Evolutionary conservation across 2,888 invertebrate genomes (phyloP), one percentile per base, ranked within the genome.

Genomic region (Amblyjoppa fuscipennis): DNA sequence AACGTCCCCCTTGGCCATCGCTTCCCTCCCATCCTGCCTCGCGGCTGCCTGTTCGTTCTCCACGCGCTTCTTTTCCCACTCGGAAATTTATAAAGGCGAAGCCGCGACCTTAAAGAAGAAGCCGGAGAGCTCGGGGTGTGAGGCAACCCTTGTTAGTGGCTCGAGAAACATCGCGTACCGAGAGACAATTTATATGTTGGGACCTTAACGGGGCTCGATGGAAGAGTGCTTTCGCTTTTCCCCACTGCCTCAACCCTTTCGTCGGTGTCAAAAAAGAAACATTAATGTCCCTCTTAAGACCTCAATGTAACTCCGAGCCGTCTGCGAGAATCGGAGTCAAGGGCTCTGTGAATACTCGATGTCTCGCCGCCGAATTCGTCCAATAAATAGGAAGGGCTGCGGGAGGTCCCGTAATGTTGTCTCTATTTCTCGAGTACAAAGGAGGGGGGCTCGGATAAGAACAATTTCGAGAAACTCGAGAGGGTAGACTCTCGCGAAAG

Each of bases 101-200:
- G 16, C 31, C 31, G 70, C 49, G 56, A 71, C 66, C 79, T 79
- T 41, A 68, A 51, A 79, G 66, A 49, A 71, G 71, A 34, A 34
- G 16, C n/a, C 34, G 7, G 53, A 31, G 78, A 79, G 70, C 41
- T 13, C 16, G 16, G 66, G 75, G 68, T 66, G 79, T 76, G 28
- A 75, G 66, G 70, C 5, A 81, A 71, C 79, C 82, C 85, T 85
- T 82, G 82, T 85, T 85, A 82, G 79, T 71, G 75, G 51, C 66
- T 73, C 49, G 51, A 76, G 45, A 75, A 79, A 79, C 66, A 71
- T 82, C 82, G 82, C 82, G 82, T 82, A 82, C 66, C 79, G 82
- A 59, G 59, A 79, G 82, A 85, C 79, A 82, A 82, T 82, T 79
- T 82, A 66, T 82, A 66, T 66, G 11, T 16, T 11, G 45, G 38